Conservation (phyloP, 2,113 vertebrate genomes). For the Plotosus lineatus region DNA sequence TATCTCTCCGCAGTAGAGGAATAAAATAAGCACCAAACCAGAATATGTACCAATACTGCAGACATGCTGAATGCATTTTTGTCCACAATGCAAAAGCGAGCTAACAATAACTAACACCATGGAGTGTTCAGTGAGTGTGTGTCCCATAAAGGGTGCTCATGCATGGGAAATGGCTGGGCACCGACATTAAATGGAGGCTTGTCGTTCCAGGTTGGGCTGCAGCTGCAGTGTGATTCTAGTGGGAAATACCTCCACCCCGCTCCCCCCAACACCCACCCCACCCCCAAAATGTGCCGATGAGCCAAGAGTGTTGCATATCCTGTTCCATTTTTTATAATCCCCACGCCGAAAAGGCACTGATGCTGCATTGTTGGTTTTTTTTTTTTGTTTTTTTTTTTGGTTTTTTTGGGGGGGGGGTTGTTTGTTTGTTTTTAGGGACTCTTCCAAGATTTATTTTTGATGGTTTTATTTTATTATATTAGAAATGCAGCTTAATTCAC, state of each 20-base stretch:
- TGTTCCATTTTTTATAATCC: neutral
- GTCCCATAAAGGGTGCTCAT: conserved; percentile 3
- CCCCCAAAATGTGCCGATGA: neutral
- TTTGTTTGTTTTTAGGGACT: too few species aligned
- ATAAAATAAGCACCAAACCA: neutral
- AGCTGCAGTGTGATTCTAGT: conserved; percentile 55
- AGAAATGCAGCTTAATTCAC: neutral
- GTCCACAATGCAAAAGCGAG: too few species aligned
- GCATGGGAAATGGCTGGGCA: conserved; percentile 10
- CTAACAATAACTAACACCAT: neutral
- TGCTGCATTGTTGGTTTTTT: neutral
- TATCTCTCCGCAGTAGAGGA: neutral
- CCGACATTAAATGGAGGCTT: conserved; percentile 42
- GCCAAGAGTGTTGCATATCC: neutral
- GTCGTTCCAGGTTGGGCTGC: conserved; percentile 49
- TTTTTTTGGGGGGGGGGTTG: too few species aligned
- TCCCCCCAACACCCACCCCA: conserved; percentile 27
- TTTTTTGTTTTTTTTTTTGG: too few species aligned
- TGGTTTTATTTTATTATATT: neutral
- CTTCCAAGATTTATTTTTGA: neutral
- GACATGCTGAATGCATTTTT: neutral
- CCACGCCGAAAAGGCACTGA: neutral
- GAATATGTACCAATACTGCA: neutral
- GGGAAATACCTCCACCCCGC: conserved; percentile 34
- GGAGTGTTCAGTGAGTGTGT: neutral